Percentiles rank a stretch among this genome's conserved stretches.
Evolutionary conservation across 2,113 vertebrate genomes (phyloP).

Genomic region (Rhea americana): DNA sequence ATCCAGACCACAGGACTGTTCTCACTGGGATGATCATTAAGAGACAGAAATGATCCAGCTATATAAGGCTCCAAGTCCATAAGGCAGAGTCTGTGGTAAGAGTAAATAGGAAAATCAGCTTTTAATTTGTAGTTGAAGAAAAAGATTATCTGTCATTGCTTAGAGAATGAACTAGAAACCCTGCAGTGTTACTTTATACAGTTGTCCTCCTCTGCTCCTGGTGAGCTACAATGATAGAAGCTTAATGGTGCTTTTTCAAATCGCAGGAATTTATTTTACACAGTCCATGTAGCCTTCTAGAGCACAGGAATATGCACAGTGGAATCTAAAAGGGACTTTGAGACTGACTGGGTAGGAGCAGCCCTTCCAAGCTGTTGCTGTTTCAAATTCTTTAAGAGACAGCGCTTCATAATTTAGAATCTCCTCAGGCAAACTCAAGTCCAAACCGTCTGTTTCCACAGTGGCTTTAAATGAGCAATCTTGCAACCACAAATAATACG

Average conservation of each 20-base stretch:
- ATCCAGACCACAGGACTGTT: neutral
- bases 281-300: neutral
- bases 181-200: neutral
- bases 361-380: neutral
- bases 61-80: neutral
- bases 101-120: slow-evolving; percentile 5
- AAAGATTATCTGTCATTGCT: neutral
- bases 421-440: neutral
- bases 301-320: neutral
- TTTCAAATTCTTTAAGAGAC: neutral
- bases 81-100: neutral
- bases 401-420: neutral
- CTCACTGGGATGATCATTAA: neutral
- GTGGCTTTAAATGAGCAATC: neutral
- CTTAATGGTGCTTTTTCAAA: neutral
- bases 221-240: neutral
- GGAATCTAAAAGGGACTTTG: neutral
- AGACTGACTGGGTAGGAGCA: neutral
- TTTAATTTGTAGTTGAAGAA: neutral
- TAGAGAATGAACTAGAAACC: neutral
- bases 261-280: neutral
- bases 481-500: neutral
- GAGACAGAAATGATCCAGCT: neutral
- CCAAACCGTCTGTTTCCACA: neutral
- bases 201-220: neutral